These are phyloP conservation scores for Nasonia longicornis DNA, from an alignment of 1,140 invertebrate species.

Conservation along the genomic window DNA sequence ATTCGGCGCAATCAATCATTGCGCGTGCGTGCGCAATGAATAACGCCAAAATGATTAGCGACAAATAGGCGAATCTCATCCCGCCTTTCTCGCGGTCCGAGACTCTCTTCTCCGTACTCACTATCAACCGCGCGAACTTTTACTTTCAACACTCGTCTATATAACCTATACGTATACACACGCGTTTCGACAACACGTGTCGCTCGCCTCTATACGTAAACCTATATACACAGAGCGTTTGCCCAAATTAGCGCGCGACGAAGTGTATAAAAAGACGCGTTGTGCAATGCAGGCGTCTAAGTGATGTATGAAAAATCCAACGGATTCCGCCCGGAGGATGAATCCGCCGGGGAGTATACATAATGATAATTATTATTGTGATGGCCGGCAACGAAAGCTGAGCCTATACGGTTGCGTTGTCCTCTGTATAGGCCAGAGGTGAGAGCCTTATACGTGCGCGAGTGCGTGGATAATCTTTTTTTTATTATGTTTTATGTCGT, in stretches of 20 bases:
- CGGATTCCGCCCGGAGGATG: background rate
- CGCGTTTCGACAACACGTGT: too few relatives aligned
- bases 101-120: background rate
- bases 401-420: background rate
- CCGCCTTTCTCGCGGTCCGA: background rate
- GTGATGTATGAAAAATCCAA: background rate
- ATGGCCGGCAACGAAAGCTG: background rate
- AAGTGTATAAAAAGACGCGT: background rate
- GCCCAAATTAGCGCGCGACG: background rate
- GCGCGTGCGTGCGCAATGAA: background rate
- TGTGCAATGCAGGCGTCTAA: background rate
- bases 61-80: background rate
- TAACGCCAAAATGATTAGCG: background rate
- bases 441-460: background rate
- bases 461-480: background rate
- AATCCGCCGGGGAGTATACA: background rate
- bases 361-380: slow-evolving; percentile 11
- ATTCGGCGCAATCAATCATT: slow-evolving; percentile 26
- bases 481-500: background rate
- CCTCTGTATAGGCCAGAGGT: background rate
- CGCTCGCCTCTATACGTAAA: background rate
- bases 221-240: background rate
- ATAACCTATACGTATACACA: too few relatives aligned
- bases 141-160: background rate
- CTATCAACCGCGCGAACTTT: background rate